Evolutionary conservation across 2,113 vertebrate genomes (phyloP).

Genomic region (Lichenostomus cassidix): DNA sequence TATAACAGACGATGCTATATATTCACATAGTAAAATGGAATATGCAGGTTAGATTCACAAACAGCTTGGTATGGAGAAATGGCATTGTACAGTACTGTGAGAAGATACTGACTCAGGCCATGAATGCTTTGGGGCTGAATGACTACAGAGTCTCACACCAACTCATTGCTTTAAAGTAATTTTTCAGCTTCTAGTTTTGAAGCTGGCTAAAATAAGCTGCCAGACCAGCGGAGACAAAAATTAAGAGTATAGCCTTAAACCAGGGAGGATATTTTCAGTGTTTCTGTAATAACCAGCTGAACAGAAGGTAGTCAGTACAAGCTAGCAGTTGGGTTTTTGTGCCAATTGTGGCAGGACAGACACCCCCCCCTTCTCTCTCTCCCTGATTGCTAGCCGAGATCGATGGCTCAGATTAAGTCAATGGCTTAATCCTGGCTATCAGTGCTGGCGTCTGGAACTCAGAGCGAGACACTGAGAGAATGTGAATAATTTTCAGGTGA

Average conservation of each 20-base stretch:
- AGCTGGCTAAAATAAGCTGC: neutral
- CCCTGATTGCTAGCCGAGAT: too few relatives aligned
- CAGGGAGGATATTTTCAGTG: neutral
- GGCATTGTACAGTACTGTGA: neutral
- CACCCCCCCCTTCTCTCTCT: too few relatives aligned
- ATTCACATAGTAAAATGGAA: neutral
- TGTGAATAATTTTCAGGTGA: too few relatives aligned
- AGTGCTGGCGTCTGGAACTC: too few relatives aligned
- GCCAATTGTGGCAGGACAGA: too few relatives aligned
- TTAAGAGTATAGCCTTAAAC: neutral
- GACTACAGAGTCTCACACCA: neutral
- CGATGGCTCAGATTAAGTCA: too few relatives aligned
- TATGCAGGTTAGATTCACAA: neutral
- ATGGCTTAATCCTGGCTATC: too few relatives aligned
- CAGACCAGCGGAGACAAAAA: neutral
- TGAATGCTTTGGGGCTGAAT: neutral
- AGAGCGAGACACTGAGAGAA: too few relatives aligned
- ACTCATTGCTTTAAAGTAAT: neutral
- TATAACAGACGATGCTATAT: neutral
- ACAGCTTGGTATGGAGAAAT: neutral
- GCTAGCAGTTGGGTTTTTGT: neutral
- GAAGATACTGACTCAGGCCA: neutral
- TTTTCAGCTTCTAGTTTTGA: neutral
- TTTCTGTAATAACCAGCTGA: neutral
- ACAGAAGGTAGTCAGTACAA: neutral